Evolutionary conservation across 53 echinoderm and acorn worm species (phyloP).

Genomic region (Antedon mediterranea): DNA sequence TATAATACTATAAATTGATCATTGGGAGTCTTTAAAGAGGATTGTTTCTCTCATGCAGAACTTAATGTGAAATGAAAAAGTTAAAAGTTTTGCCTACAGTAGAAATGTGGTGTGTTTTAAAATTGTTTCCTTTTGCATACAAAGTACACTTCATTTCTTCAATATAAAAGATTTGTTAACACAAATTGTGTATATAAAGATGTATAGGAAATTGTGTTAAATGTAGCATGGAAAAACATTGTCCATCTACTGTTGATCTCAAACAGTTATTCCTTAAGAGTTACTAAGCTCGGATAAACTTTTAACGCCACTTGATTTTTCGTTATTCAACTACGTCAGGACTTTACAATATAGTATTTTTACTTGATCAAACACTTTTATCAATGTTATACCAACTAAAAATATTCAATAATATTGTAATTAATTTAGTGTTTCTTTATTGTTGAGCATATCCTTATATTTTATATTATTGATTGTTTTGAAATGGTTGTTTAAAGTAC

Average conservation of each 20-base stretch:
- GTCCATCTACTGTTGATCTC: neutral
- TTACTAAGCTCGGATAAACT: neutral
- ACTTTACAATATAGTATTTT: neutral
- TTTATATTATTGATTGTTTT: neutral
- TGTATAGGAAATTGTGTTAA: neutral
- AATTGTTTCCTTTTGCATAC: neutral
- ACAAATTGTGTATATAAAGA: neutral
- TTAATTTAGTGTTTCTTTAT: neutral
- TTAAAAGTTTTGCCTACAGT: too few species aligned
- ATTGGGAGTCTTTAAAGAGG: too few species aligned
- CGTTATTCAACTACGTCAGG: neutral
- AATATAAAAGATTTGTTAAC: neutral
- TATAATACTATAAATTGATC: too few species aligned
- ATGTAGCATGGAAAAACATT: neutral
- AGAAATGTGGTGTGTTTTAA: too few species aligned
- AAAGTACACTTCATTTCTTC: neutral
- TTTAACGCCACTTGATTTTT: neutral
- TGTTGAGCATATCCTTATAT: neutral
- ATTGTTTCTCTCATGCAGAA: too few species aligned
- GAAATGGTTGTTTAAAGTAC: neutral
- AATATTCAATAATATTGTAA: neutral
- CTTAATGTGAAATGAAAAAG: too few species aligned
- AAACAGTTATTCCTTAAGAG: neutral
- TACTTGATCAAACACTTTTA: neutral
- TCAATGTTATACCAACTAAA: neutral